Evolutionary conservation across 2,113 vertebrate genomes (phyloP).

Genomic region (Nothobranchius kuhntae): DNA sequence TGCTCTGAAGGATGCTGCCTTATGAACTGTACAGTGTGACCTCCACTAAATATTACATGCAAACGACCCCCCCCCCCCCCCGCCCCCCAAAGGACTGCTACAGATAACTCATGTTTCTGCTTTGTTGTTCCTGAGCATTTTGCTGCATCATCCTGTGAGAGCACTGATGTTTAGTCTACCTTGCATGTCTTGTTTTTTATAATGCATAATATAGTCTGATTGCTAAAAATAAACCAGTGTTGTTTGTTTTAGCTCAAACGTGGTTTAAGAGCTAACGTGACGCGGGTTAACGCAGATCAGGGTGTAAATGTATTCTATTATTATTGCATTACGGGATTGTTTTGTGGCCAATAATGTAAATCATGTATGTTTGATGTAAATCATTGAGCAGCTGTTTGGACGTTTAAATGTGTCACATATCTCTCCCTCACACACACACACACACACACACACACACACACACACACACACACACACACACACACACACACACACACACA

Average conservation of each 20-base stretch:
- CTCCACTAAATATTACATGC: slow-evolving; percentile 64
- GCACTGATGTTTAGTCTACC: neutral
- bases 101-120: neutral
- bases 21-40: slow-evolving; percentile 44
- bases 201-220: neutral
- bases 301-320: neutral
- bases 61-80: slow-evolving; percentile 24
- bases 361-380: no score
- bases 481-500: slow-evolving; percentile 6
- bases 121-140: neutral
- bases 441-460: neutral
- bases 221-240: no score
- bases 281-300: neutral
- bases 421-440: neutral
- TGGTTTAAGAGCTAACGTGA: neutral
- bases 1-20: slow-evolving; percentile 28
- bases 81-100: neutral
- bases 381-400: no score
- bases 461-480: slow-evolving; percentile 5
- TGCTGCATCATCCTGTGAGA: slow-evolving; percentile 3
- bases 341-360: neutral
- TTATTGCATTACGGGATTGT: neutral
- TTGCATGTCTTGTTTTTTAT: neutral
- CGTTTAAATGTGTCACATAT: no score
- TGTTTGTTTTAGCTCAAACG: no score